A percentile compares a stretch with the other conserved stretches of the same genome.
phyloP scores from a whole-genome alignment of 2,797 vertebrate species.

The Hipposideros larvatus region DNA sequence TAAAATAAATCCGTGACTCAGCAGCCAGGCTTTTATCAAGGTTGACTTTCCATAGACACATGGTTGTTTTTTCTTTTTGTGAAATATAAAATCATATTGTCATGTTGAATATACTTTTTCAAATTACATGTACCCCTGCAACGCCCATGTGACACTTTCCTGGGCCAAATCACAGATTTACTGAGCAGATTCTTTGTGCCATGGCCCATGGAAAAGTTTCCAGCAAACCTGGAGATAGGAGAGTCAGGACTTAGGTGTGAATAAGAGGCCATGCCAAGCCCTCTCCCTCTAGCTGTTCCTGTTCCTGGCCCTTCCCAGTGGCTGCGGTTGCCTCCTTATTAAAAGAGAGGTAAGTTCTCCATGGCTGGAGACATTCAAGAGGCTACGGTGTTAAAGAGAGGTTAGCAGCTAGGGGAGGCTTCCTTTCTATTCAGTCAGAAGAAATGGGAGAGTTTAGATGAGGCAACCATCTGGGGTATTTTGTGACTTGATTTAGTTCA shows the following conservation, averaged over 20 bases:
- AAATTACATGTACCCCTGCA: not conserved
- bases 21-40: not conserved
- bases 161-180: not conserved
- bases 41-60: not conserved
- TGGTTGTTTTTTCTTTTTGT: not conserved
- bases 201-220: not conserved
- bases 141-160: not conserved
- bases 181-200: not conserved
- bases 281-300: not conserved
- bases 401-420: not conserved
- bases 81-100: conserved; percentile 39
- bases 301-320: not conserved
- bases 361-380: not conserved
- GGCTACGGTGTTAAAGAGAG: not conserved
- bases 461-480: not conserved
- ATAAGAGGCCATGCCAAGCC: not conserved
- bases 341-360: not conserved
- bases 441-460: not conserved
- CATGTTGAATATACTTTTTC: not conserved
- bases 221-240: not conserved
- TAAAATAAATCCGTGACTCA: conserved; percentile 2
- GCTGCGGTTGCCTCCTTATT: not conserved
- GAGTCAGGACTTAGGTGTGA: not conserved
- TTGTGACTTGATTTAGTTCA: not conserved
- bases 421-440: not conserved